Percentiles rank a stretch among this genome's conserved stretches.
Evolutionary conservation across 2,888 invertebrate genomes (phyloP).

Genomic region (Rhogogaster chlorosoma): DNA sequence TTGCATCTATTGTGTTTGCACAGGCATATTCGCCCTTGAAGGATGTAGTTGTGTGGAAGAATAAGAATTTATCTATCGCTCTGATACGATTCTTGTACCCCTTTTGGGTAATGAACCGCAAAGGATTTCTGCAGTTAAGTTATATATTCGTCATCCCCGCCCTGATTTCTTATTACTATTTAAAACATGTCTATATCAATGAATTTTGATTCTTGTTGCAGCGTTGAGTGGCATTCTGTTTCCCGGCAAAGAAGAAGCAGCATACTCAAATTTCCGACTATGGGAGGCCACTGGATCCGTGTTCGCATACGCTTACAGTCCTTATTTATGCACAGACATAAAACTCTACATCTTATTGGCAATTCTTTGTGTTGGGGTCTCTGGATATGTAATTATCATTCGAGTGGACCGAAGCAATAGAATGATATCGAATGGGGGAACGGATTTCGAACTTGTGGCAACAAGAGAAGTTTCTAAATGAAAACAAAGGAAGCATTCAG

Average conservation of each 20-base stretch:
- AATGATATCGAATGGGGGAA: conserved; percentile 60
- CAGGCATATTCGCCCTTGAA: no score
- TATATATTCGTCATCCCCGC: no score
- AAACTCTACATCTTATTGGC: conserved; percentile 86
- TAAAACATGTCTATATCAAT: not conserved
- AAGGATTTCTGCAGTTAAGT: no score
- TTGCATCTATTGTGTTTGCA: no score
- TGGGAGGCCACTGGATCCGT: conserved; percentile 97
- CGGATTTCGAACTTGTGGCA: conserved; percentile 72
- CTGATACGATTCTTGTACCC: no score
- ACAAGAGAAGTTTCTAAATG: conserved; percentile 56
- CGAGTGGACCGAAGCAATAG: conserved; percentile 59
- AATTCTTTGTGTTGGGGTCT: conserved; percentile 85
- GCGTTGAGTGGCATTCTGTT: conserved; percentile 93
- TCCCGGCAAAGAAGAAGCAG: conserved; percentile 91
- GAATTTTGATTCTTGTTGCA: conserved; percentile 72
- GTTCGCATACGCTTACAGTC: conserved; percentile 89
- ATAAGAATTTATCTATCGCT: no score
- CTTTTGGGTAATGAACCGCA: no score
- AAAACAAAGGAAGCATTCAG: not conserved
- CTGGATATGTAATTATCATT: conserved; percentile 87
- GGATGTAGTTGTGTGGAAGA: no score
- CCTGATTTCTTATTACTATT: no score
- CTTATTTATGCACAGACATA: conserved; percentile 86
- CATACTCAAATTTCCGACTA: conserved; percentile 94